phyloP scores from a whole-genome alignment of 2,113 vertebrate genomes.

The Chrysochloris asiatica region DNA sequence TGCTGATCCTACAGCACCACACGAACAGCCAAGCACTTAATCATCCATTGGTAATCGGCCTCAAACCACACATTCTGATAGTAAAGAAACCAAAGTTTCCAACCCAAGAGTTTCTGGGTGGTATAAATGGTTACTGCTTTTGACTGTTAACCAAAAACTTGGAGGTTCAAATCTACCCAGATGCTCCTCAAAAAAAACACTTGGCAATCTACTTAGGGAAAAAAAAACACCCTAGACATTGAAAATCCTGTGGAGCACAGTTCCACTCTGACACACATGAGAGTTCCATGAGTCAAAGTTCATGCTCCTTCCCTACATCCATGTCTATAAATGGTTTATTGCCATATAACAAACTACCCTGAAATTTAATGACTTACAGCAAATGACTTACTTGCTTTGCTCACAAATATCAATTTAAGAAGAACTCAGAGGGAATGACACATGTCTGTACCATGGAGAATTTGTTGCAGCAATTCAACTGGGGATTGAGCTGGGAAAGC shows the following conservation, averaged over 20 bases:
- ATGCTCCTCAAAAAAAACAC: not conserved
- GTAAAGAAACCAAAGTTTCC: not conserved
- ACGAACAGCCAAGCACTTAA: not conserved
- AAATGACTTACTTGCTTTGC: no score
- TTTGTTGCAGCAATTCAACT: not conserved
- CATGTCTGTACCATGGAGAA: fast-evolving
- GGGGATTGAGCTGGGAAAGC: not conserved
- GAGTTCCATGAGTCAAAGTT: not conserved
- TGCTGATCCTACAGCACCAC: no score
- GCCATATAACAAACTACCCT: no score
- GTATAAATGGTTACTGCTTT: not conserved
- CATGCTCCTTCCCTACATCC: not conserved
- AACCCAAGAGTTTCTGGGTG: not conserved
- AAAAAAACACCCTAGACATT: not conserved
- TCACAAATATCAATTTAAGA: not conserved
- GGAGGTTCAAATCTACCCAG: not conserved
- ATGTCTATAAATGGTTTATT: no score
- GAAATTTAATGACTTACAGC: no score
- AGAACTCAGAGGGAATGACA: no score
- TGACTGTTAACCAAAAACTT: no score
- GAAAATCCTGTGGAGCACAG: not conserved
- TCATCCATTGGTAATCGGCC: not conserved
- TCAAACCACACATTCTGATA: not conserved
- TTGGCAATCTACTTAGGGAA: no score
- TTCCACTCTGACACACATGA: not conserved